Percentiles rank a stretch among this genome's conserved stretches.
Evolutionary conservation across 2,113 vertebrate species (phyloP).

Genomic region (Rhabdornis inornatus): DNA sequence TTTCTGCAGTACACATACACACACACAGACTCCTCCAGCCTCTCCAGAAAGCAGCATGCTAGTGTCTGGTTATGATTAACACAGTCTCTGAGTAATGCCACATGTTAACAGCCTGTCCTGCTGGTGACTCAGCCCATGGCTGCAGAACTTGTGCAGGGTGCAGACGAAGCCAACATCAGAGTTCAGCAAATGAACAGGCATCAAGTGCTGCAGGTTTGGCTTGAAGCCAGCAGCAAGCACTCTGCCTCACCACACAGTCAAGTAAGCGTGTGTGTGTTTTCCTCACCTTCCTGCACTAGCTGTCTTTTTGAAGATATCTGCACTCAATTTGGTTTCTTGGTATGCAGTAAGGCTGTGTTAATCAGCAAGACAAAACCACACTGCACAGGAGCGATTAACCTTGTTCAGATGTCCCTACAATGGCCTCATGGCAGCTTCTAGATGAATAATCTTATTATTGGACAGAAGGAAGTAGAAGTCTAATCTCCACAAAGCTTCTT

Average conservation of each 20-base stretch:
- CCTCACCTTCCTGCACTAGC: neutral
- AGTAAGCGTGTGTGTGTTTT: neutral
- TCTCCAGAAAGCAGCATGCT: neutral
- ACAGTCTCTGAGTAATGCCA: neutral
- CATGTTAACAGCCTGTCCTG: neutral
- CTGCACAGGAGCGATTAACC: neutral
- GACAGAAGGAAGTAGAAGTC: neutral
- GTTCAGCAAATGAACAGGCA: neutral
- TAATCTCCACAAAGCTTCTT: neutral
- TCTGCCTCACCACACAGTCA: neutral
- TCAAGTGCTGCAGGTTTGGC: neutral
- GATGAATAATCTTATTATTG: neutral
- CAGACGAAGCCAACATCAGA: neutral
- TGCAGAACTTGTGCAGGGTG: neutral
- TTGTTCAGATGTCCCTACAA: neutral
- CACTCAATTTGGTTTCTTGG: no score
- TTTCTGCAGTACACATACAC: neutral
- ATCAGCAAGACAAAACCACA: neutral
- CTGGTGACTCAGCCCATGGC: neutral
- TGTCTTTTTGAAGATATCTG: neutral
- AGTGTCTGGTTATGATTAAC: constrained; percentile 6
- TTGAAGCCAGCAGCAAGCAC: neutral
- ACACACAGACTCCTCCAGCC: neutral
- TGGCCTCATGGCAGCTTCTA: neutral
- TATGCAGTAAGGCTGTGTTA: neutral